A percentile compares a stretch with the other conserved stretches of the same genome.
Conservation (phyloP, 1,140 invertebrate species). For the Cherax quadricarinatus region DNA sequence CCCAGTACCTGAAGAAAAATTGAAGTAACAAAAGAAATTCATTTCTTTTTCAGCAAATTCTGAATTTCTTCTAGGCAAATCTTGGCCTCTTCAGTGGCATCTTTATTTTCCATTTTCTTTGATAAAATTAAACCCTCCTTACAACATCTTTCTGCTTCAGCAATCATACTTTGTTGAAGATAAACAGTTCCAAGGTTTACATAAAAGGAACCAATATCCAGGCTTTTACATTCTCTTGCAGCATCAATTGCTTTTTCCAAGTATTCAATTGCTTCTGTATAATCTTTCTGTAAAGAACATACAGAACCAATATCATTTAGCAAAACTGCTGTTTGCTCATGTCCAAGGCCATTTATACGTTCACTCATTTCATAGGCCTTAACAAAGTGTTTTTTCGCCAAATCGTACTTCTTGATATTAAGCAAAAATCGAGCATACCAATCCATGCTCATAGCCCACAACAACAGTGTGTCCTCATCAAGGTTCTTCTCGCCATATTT, state of each 20-base stretch:
- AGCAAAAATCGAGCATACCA: constrained; percentile 89
- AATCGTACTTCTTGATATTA: constrained; percentile 57
- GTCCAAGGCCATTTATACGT: constrained; percentile 82
- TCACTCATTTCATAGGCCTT: constrained; percentile 82
- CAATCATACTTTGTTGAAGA: constrained; percentile 83
- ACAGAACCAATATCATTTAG: constrained; percentile 91
- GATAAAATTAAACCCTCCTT: constrained; percentile 84
- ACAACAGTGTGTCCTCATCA: constrained; percentile 81
- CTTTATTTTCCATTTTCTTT: constrained; percentile 81
- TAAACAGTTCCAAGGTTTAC: constrained; percentile 90
- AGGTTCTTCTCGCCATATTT: constrained; percentile 77
- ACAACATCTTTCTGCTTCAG: constrained; percentile 85
- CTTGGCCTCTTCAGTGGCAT: constrained; percentile 83
- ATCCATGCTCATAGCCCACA: constrained; percentile 86
- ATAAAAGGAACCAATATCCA: constrained; percentile 85
- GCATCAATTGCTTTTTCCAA: constrained; percentile 85
- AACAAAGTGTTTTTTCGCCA: constrained; percentile 82
- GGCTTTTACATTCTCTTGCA: constrained; percentile 81
- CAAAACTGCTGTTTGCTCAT: constrained; percentile 86
- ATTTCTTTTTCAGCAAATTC: constrained; percentile 33
- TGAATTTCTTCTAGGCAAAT: constrained; percentile 80
- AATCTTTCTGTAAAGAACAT: constrained; percentile 82
- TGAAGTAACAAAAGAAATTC: too few relatives aligned
- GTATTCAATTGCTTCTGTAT: constrained; percentile 84
- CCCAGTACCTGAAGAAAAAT: too few relatives aligned